Conservation (phyloP, 2,888 invertebrate species). For the Agrotis puta region DNA sequence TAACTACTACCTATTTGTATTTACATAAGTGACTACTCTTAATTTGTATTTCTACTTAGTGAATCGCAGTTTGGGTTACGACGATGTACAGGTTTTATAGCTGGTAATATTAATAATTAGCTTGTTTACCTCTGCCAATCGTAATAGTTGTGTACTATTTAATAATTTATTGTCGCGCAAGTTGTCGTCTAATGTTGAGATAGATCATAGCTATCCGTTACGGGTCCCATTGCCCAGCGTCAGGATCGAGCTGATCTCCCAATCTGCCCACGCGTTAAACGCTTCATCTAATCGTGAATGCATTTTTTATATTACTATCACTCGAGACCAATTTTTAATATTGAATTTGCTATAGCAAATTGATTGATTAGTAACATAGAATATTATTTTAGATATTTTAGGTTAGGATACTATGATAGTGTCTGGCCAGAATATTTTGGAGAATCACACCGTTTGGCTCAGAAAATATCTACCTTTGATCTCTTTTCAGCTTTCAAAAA, state of each 20-base stretch:
- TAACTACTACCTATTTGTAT: constrained; percentile 90
- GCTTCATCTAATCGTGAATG: constrained; percentile 86
- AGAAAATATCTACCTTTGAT: constrained; percentile 91
- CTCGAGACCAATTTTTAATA: constrained; percentile 90
- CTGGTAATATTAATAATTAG: constrained; percentile 90
- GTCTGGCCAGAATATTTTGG: constrained; percentile 91
- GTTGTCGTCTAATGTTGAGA: constrained; percentile 88
- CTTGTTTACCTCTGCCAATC: constrained; percentile 91
- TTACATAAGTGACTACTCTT: constrained; percentile 87
- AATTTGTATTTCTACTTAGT: constrained; percentile 85
- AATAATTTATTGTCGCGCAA: constrained; percentile 90
- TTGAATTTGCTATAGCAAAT: constrained; percentile 89
- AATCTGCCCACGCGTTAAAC: constrained; percentile 71
- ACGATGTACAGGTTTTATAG: constrained; percentile 90
- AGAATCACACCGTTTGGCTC: constrained; percentile 91
- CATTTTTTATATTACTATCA: constrained; percentile 88
- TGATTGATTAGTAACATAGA: constrained; percentile 88
- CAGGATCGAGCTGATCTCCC: constrained; percentile 66
- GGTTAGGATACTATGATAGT: constrained; percentile 91
- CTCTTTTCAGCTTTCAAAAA: constrained; percentile 91
- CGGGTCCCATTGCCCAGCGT: constrained; percentile 72
- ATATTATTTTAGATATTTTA: constrained; percentile 90
- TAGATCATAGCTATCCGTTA: constrained; percentile 90
- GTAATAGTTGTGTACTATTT: constrained; percentile 90
- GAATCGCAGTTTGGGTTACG: constrained; percentile 89